Evolutionary conservation across 2,797 vertebrate genomes (phyloP), one percentile per base, ranked within the genome.

Genomic region (Melanotaenia pygmaea): DNA sequence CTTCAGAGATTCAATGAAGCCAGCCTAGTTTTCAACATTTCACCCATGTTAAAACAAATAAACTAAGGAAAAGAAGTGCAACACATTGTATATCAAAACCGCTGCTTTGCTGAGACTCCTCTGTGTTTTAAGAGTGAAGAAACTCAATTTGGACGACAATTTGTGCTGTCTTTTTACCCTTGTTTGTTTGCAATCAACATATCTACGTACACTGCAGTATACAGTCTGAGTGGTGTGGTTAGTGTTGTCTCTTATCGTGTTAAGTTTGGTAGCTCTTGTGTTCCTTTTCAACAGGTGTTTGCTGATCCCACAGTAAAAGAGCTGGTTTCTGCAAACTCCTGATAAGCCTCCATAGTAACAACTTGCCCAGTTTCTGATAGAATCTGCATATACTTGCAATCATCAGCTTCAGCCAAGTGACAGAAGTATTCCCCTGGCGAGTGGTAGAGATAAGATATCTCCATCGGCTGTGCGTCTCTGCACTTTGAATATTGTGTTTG

Each of bases 341-440:
- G 92, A 93, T 93, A 93, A 93, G 90, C 85, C 54, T 47, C 58
- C 22, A 0, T 40, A 47, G 75, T 77, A 77, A 1, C 14, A 47
- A 59, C 72, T 72, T 67, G 59, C 70, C 64, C 68, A 26, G 61
- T 60, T 58, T 5, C 53, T 7, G 88, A 92, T 90, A 80, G 75
- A 87, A 91, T 92, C 91, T 86, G 81, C 79, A 81, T 81, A 75
- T 78, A 89, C 83, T 86, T 92, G 79, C 84, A 84, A 76, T 87
- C 74, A 64, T 63, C 72, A 30, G 80, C 74, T 74, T 53, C 69
- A 73, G 87, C 89, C 90, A 91, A 90, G 80, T 81, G 83, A 93
- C 77, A 86, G 89, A 90, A 90, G 84, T 80, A 57, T 66, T 76
- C 70, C 79, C 81, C 51, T 0, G 53, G 62, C 71, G 45, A 78